Evolutionary conservation across 2,888 invertebrate genomes (phyloP).

Genomic region (Lasioglossum morio): DNA sequence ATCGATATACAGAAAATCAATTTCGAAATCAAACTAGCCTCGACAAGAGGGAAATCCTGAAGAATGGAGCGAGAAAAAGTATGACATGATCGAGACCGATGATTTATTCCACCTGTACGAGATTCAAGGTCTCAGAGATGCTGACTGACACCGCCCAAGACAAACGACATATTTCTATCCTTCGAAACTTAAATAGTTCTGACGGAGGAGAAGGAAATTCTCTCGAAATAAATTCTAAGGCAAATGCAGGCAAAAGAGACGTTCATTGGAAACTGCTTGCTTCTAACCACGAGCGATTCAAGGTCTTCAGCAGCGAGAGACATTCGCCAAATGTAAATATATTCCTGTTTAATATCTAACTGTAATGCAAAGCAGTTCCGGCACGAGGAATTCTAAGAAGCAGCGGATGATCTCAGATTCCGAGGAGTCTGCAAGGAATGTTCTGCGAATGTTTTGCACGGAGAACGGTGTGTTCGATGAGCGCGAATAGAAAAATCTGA

Average conservation of each 20-base stretch:
- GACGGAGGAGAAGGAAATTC: neutral
- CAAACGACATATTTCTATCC: neutral
- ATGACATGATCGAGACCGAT: neutral
- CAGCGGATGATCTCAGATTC: neutral
- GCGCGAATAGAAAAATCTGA: neutral
- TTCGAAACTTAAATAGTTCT: neutral
- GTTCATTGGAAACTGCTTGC: neutral
- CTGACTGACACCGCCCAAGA: neutral
- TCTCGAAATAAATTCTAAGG: neutral
- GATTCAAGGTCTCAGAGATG: neutral
- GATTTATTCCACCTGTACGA: neutral
- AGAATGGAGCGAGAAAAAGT: neutral
- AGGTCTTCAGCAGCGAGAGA: neutral
- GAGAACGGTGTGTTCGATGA: neutral
- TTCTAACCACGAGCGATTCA: neutral
- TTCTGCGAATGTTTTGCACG: neutral
- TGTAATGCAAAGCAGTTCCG: neutral
- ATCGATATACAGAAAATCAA: neutral
- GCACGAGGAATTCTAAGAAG: neutral
- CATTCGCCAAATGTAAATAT: neutral
- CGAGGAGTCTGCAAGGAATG: neutral
- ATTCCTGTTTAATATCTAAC: neutral
- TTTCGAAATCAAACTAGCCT: neutral
- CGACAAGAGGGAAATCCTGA: neutral
- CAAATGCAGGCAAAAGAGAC: neutral